Base-by-base conservation (phyloP, 2,888 invertebrate genomes). In the Hemistola chrysoprasaria region DNA sequence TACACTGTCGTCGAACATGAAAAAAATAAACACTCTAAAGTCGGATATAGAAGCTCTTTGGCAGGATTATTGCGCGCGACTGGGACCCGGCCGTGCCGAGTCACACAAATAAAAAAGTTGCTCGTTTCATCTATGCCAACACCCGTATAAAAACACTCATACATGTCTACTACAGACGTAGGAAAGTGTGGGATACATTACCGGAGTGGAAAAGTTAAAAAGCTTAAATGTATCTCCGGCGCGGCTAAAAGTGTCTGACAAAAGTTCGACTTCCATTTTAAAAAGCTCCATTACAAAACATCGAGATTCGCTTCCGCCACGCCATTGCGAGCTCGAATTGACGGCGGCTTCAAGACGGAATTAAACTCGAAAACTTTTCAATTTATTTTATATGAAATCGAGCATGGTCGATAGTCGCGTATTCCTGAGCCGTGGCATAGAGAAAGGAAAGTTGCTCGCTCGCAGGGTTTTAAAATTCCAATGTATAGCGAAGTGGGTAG, bases 221-320 rank as follows among this genome's bases (percentile, higher is more conserved):
- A 87, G 88, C 87, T 87, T 88, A 88, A 88, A 88, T 87, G 88
- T 88, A 87, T 87, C 85, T 84, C 85, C 74, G 79, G 79, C 82
- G 79, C 81, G 85, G 87, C 88, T 87, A 86, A 87, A 87, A 88
- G 88, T 86, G 84, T 87, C 87, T 86, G 86, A 88, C 88, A 87
- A 87, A 88, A 87, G 87, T 88, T 88, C 86, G 86, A 84, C 83
- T 87, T 83, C 83, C 86, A 87, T 88, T 88, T 87, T 88, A 88
- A 88, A 88, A 87, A 88, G 88, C 87, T 86, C 87, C 87, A 88
- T 87, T 87, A 87, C 87, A 86, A 87, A 88, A 88, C 88, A 89
- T 88, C 83, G 86, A 80, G 88, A 86, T 83, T 85, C 85, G 81
- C 78, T 87, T 89, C 85, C 85, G 85, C 81, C 72, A 78, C 78